Conservation (phyloP, 2,113 vertebrate genomes). For the Pseudopipra pipra region DNA sequence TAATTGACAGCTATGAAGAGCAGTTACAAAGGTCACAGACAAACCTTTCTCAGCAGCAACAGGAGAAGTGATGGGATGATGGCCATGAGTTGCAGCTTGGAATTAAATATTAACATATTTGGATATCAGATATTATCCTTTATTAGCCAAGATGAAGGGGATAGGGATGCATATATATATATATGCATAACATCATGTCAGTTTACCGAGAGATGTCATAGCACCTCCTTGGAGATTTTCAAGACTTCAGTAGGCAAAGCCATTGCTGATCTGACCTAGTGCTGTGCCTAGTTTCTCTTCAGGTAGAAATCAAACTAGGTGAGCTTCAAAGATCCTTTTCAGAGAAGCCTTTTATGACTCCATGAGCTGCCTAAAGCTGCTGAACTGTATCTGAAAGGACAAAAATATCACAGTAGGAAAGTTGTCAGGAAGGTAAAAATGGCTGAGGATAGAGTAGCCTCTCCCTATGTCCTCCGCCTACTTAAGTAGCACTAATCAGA, state of each 20-base stretch:
- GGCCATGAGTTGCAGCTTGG: not conserved
- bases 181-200: not conserved
- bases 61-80: not conserved
- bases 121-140: not conserved
- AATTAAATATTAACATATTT: not conserved
- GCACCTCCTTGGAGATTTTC: not conserved
- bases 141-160: not conserved
- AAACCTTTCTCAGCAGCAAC: not conserved
- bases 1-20: not conserved
- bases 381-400: not conserved
- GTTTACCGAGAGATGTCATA: not conserved
- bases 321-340: not conserved
- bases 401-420: not conserved
- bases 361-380: not conserved
- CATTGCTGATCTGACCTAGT: not conserved
- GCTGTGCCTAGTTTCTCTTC: not conserved
- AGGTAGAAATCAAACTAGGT: not conserved
- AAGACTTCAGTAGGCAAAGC: not conserved
- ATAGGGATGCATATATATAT: no score
- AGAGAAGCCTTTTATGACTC: not conserved
- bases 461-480: not conserved
- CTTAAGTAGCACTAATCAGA: not conserved
- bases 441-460: not conserved
- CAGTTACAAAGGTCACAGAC: not conserved
- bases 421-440: not conserved